Evolutionary conservation across 2,113 vertebrate genomes (phyloP).

Genomic region (Pomatostomus ruficeps): DNA sequence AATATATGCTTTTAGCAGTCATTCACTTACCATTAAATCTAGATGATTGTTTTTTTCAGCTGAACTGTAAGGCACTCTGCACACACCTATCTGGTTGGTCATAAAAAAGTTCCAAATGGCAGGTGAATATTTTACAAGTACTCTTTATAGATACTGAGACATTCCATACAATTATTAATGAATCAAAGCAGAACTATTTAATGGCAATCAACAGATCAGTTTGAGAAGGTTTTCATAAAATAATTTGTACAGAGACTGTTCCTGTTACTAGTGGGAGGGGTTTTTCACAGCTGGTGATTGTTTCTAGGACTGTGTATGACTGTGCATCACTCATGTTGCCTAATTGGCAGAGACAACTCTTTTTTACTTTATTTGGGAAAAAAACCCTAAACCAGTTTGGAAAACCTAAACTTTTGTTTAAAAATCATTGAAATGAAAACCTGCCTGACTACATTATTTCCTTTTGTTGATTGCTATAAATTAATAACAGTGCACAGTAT

Average conservation of each 20-base stretch:
- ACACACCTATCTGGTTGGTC: not conserved
- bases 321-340: not conserved
- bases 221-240: not conserved
- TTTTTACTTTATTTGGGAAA: not conserved
- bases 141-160: not conserved
- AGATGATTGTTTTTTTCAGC: not conserved
- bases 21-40: not conserved
- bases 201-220: not conserved
- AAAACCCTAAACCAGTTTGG: accelerated
- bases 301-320: not conserved
- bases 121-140: not conserved
- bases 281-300: not conserved
- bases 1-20: not conserved
- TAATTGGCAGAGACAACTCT: not conserved
- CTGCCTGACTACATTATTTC: not conserved
- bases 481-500: not conserved
- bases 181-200: not conserved
- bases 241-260: not conserved
- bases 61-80: not conserved
- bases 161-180: not conserved
- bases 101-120: not conserved
- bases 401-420: not conserved
- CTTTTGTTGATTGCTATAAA: not conserved
- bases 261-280: not conserved
- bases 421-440: not conserved